Evolutionary conservation across 1,140 invertebrate genomes (phyloP).

Genomic region (Drosophila lowei): DNA sequence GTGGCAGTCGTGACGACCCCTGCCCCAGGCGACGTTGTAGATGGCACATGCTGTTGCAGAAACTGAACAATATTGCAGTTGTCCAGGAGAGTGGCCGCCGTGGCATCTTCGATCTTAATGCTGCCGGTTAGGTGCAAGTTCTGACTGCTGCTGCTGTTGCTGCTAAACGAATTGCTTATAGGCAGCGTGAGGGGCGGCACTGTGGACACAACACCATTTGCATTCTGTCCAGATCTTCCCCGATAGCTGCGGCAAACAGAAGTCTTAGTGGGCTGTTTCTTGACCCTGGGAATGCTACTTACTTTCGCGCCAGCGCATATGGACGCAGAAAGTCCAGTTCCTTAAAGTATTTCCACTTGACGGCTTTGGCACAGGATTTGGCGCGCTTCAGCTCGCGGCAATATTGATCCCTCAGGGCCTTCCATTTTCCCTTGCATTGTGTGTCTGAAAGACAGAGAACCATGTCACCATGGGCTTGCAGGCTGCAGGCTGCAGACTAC

Average conservation of each 20-base stretch:
- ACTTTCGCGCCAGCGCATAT: slow-evolving; percentile 76
- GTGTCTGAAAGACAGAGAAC: slow-evolving; percentile 24
- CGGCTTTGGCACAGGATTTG: slow-evolving; percentile 67
- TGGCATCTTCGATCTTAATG: slow-evolving; percentile 67
- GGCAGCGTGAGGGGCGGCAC: slow-evolving; percentile 20
- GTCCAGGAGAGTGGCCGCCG: slow-evolving; percentile 42
- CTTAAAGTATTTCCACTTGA: slow-evolving; percentile 81
- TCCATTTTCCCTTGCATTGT: slow-evolving; percentile 81
- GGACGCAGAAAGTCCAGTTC: slow-evolving; percentile 77
- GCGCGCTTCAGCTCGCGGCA: slow-evolving; percentile 75
- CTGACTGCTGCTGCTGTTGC: slow-evolving; percentile 59
- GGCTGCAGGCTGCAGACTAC: neutral
- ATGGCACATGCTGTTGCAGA: slow-evolving; percentile 19
- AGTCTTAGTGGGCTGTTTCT: neutral
- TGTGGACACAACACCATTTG: slow-evolving; percentile 24
- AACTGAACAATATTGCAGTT: slow-evolving; percentile 55
- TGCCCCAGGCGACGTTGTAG: neutral
- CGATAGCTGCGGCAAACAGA: slow-evolving; percentile 53
- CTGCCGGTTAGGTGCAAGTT: slow-evolving; percentile 51
- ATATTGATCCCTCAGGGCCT: slow-evolving; percentile 78
- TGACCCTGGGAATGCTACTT: slow-evolving; percentile 3
- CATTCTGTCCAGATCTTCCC: slow-evolving; percentile 43
- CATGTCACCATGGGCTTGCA: neutral
- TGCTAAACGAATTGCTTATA: slow-evolving; percentile 51
- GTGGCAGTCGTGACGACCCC: neutral